Base-by-base conservation (phyloP, 1,140 invertebrate genomes). In the Drosophila lacertosa region DNA sequence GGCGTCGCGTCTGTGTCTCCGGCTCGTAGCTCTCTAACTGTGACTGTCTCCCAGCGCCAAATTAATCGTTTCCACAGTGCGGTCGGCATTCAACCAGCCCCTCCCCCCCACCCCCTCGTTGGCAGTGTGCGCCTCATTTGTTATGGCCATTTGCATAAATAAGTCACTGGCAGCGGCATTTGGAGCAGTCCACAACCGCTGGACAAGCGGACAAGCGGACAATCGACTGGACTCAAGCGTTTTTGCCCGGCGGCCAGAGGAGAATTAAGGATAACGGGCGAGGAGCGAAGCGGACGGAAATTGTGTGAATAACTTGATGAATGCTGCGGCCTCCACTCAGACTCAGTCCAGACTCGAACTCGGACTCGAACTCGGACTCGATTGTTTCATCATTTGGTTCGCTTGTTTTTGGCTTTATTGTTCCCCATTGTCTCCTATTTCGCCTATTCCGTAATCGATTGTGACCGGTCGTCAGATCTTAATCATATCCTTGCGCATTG, bases 111-210 rank as follows among this genome's bases (percentile, higher is more conserved):
- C 44, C 15, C 35, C 4, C 9, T 33, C 29, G 26, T 33, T 40
- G 40, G 57, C 59, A 24, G 64, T 83, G 69, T 86, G 81, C 77
- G 81, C 69, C 81, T 84, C 81, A 84, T 84, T 84, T 84, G 81
- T 86, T 84, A 86, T 86, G 77, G 81, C 77, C 81, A 84, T 84
- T 84, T 84, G 81, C 81, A 84, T 84, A 84, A 84, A 84, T 84
- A 84, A 84, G 81, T 86, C 81, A 84, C 81, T 84, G 77, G 65
- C 68, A 77, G 68, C 50, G 80, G 75, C 77, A 81, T 72, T 79
- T 69, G 76, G 76, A 67, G 58, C 62, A 48, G 65, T 47, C 42
- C 24, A 20, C 37, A 53, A 37, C 35, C 60, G 35, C 50, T 55
- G 48, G 29, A 39, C 55, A 29, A 39, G 18, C 26, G 51, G 29